A percentile compares a stretch with the other conserved stretches of the same genome.
Conservation (phyloP, 2,888 invertebrate species). For the Folsomia manolachei region DNA sequence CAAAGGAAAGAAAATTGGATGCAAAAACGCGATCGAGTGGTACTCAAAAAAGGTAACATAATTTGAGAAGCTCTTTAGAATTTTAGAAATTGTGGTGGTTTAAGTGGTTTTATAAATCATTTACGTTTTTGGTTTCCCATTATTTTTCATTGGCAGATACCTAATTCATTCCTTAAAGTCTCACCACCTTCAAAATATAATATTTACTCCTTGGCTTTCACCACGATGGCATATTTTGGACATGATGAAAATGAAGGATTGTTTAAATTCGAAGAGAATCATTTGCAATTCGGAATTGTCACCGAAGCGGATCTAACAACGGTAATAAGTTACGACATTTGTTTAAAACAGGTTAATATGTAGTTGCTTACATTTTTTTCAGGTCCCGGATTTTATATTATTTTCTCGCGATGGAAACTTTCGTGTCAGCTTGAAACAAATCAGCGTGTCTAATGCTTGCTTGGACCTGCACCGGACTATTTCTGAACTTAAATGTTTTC, state of each 20-base stretch:
- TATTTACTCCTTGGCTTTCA: too few species aligned
- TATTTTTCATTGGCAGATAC: too few species aligned
- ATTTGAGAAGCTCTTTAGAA: background rate
- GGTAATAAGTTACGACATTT: background rate
- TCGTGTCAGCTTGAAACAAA: too few species aligned
- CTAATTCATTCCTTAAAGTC: too few species aligned
- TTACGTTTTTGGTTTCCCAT: too few species aligned
- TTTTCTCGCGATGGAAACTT: background rate
- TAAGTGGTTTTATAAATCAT: too few species aligned
- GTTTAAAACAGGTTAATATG: background rate
- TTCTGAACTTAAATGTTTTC: background rate
- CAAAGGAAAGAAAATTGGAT: slow-evolving; percentile 1
- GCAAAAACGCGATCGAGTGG: background rate
- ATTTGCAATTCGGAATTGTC: background rate
- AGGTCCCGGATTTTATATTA: background rate
- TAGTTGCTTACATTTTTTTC: background rate
- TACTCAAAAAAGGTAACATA: background rate
- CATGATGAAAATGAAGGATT: background rate
- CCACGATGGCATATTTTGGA: background rate
- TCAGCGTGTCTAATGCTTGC: too few species aligned
- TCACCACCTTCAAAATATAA: too few species aligned
- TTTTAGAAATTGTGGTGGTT: too few species aligned
- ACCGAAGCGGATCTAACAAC: background rate
- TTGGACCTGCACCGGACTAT: too few species aligned
- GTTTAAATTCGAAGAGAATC: background rate